Evolutionary conservation across 2,797 vertebrate species (phyloP), one percentile per base, ranked within the genome.

Genomic region (Enteromius viviparus): DNA sequence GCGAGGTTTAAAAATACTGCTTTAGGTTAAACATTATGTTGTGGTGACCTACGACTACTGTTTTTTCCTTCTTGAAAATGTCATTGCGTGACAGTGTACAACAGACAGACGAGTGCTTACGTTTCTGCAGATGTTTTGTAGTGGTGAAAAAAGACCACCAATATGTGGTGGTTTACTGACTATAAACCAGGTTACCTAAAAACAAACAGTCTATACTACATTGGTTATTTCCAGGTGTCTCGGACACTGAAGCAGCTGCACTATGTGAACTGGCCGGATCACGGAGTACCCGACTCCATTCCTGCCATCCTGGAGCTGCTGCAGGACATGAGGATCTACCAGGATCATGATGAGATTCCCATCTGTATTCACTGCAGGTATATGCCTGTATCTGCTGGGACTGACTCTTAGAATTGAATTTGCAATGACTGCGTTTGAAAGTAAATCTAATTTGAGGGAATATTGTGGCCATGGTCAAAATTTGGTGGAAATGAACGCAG

Each of bases 281-380:
- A 99, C 0, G 97, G 98, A 0, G 91, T 99, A 0, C 98, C 98
- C 9, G 94, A 95, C 3, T 95, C 96, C 89, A 95, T 97, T 53
- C 92, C 95, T 9, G 94, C 97, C 45, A 98, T 99, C 86, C 93
- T 99, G 86, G 94, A 98, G 85, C 94, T 99, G 84, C n/a, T 98
- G 79, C 58, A 91, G 5, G 97, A 98, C 71, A 94, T 99, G 90
- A 96, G 96, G 6, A 85, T 89, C 84, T 92, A 94, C 88, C 98
- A 99, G 91, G 87, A 87, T 0, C 93, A 96, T 0, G 95, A 96
- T 15, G 91, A 93, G 0, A 4, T 94, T 21, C 98, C 98, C 1
- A 89, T 99, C 80, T 99, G 97, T 86, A 90, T 99, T 89, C 98
- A 99, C 92, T 99, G 98, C 97, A 99, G 98, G 98, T 99, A 26